phyloP scores from a whole-genome alignment of 2,888 invertebrate genomes.

The Microplitis manilae region DNA sequence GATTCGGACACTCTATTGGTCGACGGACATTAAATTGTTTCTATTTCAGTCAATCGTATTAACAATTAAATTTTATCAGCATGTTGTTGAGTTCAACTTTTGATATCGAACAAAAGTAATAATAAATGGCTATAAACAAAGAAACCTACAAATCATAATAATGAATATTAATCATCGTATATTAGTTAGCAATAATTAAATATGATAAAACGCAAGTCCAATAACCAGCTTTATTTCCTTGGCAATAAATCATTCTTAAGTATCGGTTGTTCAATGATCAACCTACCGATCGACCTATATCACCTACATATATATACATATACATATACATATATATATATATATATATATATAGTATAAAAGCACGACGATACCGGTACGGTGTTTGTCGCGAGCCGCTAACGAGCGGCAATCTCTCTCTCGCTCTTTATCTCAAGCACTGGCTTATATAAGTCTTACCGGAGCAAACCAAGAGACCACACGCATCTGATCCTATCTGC shows the following conservation, averaged over 20 bases:
- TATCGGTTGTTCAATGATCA: constrained; percentile 32
- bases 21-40: no score
- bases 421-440: constrained; percentile 58
- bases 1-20: no score
- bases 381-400: constrained; percentile 71
- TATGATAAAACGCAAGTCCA: constrained; percentile 1
- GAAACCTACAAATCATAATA: no score
- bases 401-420: constrained; percentile 66
- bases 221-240: neutral
- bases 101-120: no score
- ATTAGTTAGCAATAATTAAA: neutral
- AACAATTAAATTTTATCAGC: no score
- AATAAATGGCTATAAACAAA: no score
- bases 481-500: constrained; percentile 71
- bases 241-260: constrained; percentile 13
- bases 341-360: constrained; percentile 6
- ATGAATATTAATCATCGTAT: no score
- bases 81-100: no score
- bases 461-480: constrained; percentile 71
- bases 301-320: constrained; percentile 4
- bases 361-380: constrained; percentile 47
- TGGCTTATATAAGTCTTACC: constrained; percentile 70
- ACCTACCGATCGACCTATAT: constrained; percentile 30
- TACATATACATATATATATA: neutral
- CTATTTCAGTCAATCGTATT: no score